A percentile compares a stretch with the other conserved stretches of the same genome.
These are phyloP conservation scores for Cynoglossus semilaevis DNA, from an alignment of 2,113 vertebrate species.

Conservation along the genomic window DNA sequence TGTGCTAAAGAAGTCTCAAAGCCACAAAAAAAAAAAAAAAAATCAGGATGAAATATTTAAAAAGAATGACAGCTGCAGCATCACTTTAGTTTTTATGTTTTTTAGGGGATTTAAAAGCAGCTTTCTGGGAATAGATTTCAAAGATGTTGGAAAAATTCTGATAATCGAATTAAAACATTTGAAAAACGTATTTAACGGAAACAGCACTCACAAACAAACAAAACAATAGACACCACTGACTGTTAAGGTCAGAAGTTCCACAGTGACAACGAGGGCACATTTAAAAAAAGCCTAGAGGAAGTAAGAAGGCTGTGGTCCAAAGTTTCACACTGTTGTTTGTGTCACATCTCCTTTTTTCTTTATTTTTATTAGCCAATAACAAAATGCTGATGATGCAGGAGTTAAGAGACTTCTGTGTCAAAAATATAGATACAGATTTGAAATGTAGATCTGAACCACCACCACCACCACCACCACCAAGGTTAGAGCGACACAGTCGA, in stretches of 20 bases:
- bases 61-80: too few species aligned
- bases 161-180: too few species aligned
- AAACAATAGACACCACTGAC: too few species aligned
- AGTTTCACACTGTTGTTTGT: too few species aligned
- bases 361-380: conserved; percentile 4
- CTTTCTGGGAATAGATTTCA: neutral
- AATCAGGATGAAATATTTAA: neutral
- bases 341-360: too few species aligned
- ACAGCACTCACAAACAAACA: too few species aligned
- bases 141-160: neutral
- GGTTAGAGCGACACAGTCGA: neutral
- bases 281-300: too few species aligned
- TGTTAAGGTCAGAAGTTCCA: too few species aligned
- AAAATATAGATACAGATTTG: too few species aligned
- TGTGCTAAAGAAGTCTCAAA: conserved; percentile 36
- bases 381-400: conserved; percentile 3
- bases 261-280: too few species aligned
- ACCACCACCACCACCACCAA: conserved; percentile 26
- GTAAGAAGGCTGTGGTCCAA: too few species aligned
- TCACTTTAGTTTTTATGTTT: neutral
- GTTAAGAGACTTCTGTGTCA: neutral
- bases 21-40: neutral
- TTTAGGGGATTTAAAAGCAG: neutral
- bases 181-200: too few species aligned
- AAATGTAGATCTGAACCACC: neutral